Evolutionary conservation across 2,888 invertebrate species (phyloP).

Genomic region (Dyspetes luteomarginatus): DNA sequence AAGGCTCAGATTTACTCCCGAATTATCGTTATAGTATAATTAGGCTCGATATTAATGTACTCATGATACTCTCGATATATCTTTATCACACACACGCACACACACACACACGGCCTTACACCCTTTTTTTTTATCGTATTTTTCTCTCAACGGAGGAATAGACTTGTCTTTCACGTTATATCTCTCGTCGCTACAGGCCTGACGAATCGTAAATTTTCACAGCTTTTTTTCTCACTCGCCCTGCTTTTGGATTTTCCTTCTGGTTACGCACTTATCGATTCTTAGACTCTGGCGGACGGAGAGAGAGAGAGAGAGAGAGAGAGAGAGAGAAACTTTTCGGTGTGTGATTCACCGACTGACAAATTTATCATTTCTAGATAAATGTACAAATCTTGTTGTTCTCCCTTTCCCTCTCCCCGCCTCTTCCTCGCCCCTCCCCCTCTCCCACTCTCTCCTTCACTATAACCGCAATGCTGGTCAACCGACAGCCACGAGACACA

Average conservation of each 20-base stretch:
- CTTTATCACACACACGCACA: neutral
- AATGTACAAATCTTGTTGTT: too few relatives aligned
- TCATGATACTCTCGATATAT: neutral
- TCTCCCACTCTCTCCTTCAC: neutral
- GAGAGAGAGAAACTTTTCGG: neutral
- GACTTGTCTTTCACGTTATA: constrained; percentile 57
- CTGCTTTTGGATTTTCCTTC: neutral
- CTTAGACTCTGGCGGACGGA: neutral
- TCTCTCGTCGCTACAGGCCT: constrained; percentile 19
- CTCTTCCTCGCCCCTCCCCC: neutral
- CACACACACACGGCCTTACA: neutral
- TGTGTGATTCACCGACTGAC: constrained; percentile 25
- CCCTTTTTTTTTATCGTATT: constrained; percentile 2
- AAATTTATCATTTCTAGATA: constrained; percentile 40
- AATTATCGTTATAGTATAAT: constrained; percentile 57
- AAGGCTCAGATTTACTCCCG: constrained; percentile 48
- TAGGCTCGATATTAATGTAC: constrained; percentile 8
- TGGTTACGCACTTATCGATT: neutral
- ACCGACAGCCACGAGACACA: neutral
- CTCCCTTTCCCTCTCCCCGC: too few relatives aligned
- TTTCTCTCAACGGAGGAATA: constrained; percentile 34
- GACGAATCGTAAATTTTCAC: constrained; percentile 53
- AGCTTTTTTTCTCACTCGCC: neutral
- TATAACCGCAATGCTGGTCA: constrained; percentile 22
- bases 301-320: neutral